Evolutionary conservation across 1,140 invertebrate genomes (phyloP).

Genomic region (Ceratina japonica): DNA sequence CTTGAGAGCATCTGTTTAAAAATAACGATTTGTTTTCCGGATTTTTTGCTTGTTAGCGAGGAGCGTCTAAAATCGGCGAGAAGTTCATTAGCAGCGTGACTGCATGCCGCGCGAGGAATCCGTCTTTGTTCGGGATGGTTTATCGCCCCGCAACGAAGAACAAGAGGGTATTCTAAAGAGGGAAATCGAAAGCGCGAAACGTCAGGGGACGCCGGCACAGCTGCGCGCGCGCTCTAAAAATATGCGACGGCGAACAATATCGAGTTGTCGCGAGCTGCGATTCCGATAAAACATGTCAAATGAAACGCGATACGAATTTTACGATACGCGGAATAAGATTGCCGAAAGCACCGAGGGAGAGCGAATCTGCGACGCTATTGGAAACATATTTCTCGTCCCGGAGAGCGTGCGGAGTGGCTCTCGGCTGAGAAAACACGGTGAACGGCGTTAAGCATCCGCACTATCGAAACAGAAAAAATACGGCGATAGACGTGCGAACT

Average conservation of each 20-base stretch:
- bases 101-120: conserved; percentile 54
- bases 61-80: conserved; percentile 58
- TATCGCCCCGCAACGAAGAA: conserved; percentile 41
- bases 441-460: too few relatives aligned
- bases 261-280: conserved; percentile 15
- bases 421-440: too few relatives aligned
- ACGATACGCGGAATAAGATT: not conserved
- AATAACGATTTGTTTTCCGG: not conserved
- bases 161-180: conserved; percentile 41
- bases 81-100: conserved; percentile 61
- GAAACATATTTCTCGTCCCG: not conserved
- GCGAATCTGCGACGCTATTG: not conserved
- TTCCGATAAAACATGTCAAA: conserved; percentile 1
- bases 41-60: conserved; percentile 40
- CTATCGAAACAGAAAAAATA: too few relatives aligned
- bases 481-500: too few relatives aligned
- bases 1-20: too few relatives aligned
- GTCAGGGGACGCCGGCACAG: conserved; percentile 49
- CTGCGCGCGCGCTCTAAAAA: conserved; percentile 49
- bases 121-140: conserved; percentile 66
- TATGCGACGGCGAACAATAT: conserved; percentile 39
- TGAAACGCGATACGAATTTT: conserved; percentile 10
- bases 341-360: not conserved
- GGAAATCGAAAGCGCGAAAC: conserved; percentile 46
- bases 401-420: too few relatives aligned